Conservation (phyloP, 2,888 invertebrate species). For the Clanis bilineata region DNA sequence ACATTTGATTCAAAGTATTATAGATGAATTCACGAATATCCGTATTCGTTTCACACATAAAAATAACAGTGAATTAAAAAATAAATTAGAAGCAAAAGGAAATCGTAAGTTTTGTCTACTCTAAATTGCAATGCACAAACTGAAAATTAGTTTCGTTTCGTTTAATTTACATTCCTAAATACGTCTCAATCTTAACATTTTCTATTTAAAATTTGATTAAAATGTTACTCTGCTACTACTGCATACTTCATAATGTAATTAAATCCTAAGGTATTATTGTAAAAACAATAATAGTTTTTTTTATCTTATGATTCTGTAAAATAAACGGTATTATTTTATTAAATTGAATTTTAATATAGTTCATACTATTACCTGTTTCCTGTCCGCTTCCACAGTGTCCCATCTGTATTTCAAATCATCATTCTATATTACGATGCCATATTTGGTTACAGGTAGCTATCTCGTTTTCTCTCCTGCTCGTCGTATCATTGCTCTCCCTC, state of each 20-base stretch:
- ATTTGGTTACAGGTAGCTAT: neutral
- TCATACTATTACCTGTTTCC: neutral
- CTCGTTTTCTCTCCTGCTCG: neutral
- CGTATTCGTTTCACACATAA: neutral
- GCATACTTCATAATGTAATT: too few species aligned
- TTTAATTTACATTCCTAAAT: neutral
- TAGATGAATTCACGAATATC: neutral
- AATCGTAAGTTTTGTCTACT: neutral
- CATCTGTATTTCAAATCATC: neutral
- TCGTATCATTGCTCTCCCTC: neutral
- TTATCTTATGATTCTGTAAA: neutral
- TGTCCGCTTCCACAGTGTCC: neutral
- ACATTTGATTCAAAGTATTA: constrained; percentile 10
- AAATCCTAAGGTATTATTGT: neutral
- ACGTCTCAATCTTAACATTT: too few species aligned
- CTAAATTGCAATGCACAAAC: neutral
- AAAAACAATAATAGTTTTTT: neutral
- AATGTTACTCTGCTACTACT: neutral
- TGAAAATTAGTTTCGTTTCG: neutral
- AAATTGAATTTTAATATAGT: neutral
- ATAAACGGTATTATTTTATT: neutral
- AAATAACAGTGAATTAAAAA: neutral
- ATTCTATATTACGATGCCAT: neutral
- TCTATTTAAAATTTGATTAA: too few species aligned
- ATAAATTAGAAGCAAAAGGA: neutral